Evolutionary conservation across 2,113 vertebrate genomes (phyloP).

Genomic region (Neodontobutis hainanensis): DNA sequence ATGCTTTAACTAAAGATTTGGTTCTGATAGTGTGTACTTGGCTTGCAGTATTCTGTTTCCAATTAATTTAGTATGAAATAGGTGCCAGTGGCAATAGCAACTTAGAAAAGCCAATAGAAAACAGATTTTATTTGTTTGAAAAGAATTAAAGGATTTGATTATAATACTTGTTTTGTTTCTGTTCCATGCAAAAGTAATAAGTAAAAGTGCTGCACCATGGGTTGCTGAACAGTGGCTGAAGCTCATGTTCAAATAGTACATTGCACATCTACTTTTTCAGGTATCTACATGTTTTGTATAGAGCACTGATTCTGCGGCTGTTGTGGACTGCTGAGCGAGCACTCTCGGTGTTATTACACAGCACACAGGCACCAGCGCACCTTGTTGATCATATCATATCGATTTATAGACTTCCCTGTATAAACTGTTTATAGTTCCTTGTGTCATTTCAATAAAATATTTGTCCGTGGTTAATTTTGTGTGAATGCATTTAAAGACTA

Average conservation of each 20-base stretch:
- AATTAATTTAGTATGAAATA: too few species aligned
- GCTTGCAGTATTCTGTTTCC: background rate
- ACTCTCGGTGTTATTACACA: background rate
- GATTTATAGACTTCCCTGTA: background rate
- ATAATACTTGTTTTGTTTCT: constrained; percentile 29
- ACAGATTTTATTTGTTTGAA: too few species aligned
- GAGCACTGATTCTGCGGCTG: constrained; percentile 16
- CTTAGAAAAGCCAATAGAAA: too few species aligned
- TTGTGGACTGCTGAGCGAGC: constrained; percentile 19
- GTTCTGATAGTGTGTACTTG: background rate
- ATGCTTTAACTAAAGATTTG: background rate
- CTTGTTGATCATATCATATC: too few species aligned
- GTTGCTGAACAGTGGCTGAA: constrained; percentile 13
- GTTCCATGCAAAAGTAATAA: constrained; percentile 13
- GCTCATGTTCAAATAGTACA: constrained; percentile 36
- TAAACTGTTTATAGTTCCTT: too few species aligned
- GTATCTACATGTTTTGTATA: background rate
- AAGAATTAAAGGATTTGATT: background rate
- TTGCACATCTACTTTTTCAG: constrained; percentile 29
- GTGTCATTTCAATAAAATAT: too few species aligned
- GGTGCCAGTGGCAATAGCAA: too few species aligned
- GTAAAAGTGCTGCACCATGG: constrained; percentile 26
- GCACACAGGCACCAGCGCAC: too few species aligned
- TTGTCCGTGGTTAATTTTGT: background rate
- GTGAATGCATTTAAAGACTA: background rate